These are phyloP conservation scores for Carabus problematicus DNA, from an alignment of 2,888 invertebrate species.

Conservation along the genomic window DNA sequence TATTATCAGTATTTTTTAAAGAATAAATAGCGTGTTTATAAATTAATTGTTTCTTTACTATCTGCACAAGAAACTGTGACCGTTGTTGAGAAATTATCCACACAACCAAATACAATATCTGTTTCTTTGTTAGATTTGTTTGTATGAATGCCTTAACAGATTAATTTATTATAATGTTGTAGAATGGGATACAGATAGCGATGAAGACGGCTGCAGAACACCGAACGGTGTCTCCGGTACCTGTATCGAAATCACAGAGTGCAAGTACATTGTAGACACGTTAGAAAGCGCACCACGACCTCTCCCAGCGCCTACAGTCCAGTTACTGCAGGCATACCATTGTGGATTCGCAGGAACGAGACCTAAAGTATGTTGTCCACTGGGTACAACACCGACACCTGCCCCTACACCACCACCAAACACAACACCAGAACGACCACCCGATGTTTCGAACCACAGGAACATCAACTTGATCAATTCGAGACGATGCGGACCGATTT, in stretches of 20 bases:
- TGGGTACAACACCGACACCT: constrained; percentile 38
- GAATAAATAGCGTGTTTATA: too few relatives aligned
- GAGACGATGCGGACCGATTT: constrained; percentile 65
- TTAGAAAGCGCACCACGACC: constrained; percentile 47
- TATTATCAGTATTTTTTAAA: too few relatives aligned
- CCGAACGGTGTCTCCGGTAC: constrained; percentile 53
- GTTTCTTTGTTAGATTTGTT: too few relatives aligned
- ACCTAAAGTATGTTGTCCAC: constrained; percentile 68
- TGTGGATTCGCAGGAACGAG: constrained; percentile 59
- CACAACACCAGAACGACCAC: constrained; percentile 47
- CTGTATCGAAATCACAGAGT: constrained; percentile 55
- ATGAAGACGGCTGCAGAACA: constrained; percentile 54
- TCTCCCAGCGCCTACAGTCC: constrained; percentile 44
- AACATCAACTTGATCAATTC: constrained; percentile 57
- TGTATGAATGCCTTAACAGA: too few relatives aligned
- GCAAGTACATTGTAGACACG: constrained; percentile 47
- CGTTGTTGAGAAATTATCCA: too few relatives aligned
- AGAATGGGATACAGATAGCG: constrained; percentile 50
- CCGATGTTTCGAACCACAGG: constrained; percentile 57
- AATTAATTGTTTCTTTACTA: too few relatives aligned
- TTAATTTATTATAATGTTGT: constrained; percentile 42
- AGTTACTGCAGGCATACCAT: constrained; percentile 48
- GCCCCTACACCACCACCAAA: constrained; percentile 18
- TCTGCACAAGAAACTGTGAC: too few relatives aligned
- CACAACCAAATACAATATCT: too few relatives aligned